These are phyloP conservation scores for Lissonota sp. DNA, from an alignment of 2,888 invertebrate species.

Conservation along the genomic window DNA sequence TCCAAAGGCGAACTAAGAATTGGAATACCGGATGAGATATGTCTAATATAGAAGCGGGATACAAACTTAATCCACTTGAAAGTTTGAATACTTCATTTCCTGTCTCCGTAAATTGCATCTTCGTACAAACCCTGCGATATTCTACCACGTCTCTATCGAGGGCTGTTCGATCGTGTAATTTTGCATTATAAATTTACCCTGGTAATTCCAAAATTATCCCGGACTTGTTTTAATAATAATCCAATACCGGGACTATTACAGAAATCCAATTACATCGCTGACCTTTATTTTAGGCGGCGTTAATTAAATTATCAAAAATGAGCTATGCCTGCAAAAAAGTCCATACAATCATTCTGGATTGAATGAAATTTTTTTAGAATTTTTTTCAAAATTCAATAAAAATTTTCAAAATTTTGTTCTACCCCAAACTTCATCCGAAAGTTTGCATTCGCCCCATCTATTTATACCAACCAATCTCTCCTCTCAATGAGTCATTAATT, in stretches of 20 bases:
- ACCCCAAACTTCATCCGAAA: too few relatives aligned
- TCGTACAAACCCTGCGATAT: neutral
- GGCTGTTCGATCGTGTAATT: too few relatives aligned
- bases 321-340: too few relatives aligned
- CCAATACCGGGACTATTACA: neutral
- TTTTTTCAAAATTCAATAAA: too few relatives aligned
- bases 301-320: conserved; percentile 21
- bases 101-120: neutral
- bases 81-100: neutral
- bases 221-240: neutral
- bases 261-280: neutral
- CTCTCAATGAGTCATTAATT: too few relatives aligned
- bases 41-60: neutral
- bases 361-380: too few relatives aligned
- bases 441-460: too few relatives aligned
- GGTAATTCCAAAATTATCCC: neutral
- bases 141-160: neutral
- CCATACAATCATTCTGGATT: too few relatives aligned
- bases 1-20: conserved; percentile 30
- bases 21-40: conserved; percentile 3
- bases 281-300: neutral
- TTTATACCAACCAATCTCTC: too few relatives aligned
- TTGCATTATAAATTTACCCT: neutral
- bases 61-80: neutral
- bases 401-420: too few relatives aligned